Conservation (phyloP, 1,140 invertebrate species). For the Anoplolepis gracilipes region DNA sequence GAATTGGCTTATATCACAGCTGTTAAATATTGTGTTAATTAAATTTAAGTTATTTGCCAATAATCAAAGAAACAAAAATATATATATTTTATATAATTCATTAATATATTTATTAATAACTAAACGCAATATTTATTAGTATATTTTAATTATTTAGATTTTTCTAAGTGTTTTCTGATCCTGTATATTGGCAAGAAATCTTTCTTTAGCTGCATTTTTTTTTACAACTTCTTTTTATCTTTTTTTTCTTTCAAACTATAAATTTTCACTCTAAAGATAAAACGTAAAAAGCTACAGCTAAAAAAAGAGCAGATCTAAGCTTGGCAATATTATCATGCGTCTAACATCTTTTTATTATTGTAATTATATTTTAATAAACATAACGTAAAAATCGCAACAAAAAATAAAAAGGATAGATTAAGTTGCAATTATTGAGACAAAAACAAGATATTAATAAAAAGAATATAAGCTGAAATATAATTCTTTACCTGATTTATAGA, state of each 20-base stretch:
- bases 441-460: neutral
- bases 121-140: neutral
- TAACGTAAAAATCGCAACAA: neutral
- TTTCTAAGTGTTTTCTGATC: constrained; percentile 19
- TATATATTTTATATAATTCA: neutral
- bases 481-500: constrained; percentile 17
- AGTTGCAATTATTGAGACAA: neutral
- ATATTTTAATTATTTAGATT: neutral
- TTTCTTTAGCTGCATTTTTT: neutral
- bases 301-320: neutral
- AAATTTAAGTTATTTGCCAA: neutral
- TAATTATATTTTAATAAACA: neutral
- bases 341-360: neutral
- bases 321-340: neutral
- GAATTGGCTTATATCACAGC: neutral
- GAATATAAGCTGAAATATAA: neutral
- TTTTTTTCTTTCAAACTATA: neutral
- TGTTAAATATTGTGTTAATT: neutral
- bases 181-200: constrained; percentile 13
- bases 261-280: neutral
- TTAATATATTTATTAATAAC: neutral
- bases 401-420: neutral
- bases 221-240: neutral
- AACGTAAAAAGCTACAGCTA: neutral
- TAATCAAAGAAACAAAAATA: neutral